Evolutionary conservation across 2,113 vertebrate genomes (phyloP), one percentile per base, ranked within the genome.

Genomic region (Neomonachus schauinslandi): DNA sequence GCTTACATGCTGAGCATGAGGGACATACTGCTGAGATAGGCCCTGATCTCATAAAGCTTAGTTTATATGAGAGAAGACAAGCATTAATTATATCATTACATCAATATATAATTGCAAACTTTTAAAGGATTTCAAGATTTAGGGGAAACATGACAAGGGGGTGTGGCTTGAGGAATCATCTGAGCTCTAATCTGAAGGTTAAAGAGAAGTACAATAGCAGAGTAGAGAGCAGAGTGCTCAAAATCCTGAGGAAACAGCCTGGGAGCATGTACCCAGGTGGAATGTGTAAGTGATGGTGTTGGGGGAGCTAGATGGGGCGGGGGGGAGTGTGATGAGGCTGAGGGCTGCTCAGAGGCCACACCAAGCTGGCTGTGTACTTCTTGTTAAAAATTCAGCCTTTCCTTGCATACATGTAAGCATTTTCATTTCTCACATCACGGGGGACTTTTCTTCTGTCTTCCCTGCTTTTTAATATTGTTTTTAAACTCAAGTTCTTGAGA

Each of bases 71-170:
- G 15, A 69, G n/a, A 92, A 92, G 51, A 51, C 39, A 91, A 59
- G 14, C 19, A 10, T 51, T 82, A 31, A 49, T 82, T 39, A 1
- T 49, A 33, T n/a, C 19, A 53, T 49, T 77, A 51, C 42, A 11
- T 33, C 85, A 4, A 39, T 28, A n/a, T 8, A 19, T 46, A 89
- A 24, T 7, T 49, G 19, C n/a, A 72, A 55, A 28, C 2, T 67
- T 88, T 49, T 46, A 7, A 77, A 67, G 61, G 42, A 81, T 53
- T 77, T 87, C 31, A 74, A 67, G 36, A 42, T 86, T 67, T 96
- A 67, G 67, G 3, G 4, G n/a, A 76, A 89, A 81, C 63, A 21
- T 1, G 46, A 53, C 22, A 71, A 42, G 61, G 46, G 55, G 14
- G 19, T 33, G 3, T 72, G 24, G 16, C 15, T 57, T 77, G 46